Evolutionary conservation across 2,113 vertebrate species (phyloP).

Genomic region (Lagopus leucura): DNA sequence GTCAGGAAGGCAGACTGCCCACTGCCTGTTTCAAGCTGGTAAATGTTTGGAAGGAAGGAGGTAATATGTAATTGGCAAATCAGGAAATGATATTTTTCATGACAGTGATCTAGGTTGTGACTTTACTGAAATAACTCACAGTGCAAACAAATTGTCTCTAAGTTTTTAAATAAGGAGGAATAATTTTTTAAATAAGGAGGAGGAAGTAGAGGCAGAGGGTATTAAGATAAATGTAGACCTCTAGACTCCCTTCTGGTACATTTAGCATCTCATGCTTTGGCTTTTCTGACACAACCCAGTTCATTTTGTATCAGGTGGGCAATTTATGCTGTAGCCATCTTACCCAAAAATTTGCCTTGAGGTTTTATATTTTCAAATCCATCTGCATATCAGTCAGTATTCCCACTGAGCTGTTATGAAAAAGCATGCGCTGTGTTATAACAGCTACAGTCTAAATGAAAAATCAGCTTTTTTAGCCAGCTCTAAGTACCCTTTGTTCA

Average conservation of each 20-base stretch:
- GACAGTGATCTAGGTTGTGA: neutral
- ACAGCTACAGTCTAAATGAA: neutral
- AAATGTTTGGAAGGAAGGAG: neutral
- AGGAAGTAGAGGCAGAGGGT: neutral
- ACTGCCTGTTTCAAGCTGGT: too few relatives aligned
- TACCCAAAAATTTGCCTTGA: neutral
- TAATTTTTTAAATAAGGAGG: neutral
- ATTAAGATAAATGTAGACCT: neutral
- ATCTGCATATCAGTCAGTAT: neutral
- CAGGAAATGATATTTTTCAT: neutral
- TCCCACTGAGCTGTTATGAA: neutral
- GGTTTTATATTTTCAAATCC: conserved; percentile 3
- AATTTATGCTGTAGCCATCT: neutral
- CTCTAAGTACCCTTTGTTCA: conserved; percentile 5
- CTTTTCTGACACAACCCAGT: neutral
- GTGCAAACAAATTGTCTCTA: neutral
- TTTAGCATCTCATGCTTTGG: neutral
- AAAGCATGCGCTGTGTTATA: neutral
- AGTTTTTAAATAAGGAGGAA: neutral
- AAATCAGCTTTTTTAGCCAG: conserved; percentile 2
- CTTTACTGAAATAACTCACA: neutral
- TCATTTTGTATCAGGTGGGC: neutral
- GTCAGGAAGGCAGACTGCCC: neutral
- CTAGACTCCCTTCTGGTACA: neutral
- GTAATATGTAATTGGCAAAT: neutral